phyloP scores from a whole-genome alignment of 2,797 vertebrate genomes.

The Eulemur rubriventer region DNA sequence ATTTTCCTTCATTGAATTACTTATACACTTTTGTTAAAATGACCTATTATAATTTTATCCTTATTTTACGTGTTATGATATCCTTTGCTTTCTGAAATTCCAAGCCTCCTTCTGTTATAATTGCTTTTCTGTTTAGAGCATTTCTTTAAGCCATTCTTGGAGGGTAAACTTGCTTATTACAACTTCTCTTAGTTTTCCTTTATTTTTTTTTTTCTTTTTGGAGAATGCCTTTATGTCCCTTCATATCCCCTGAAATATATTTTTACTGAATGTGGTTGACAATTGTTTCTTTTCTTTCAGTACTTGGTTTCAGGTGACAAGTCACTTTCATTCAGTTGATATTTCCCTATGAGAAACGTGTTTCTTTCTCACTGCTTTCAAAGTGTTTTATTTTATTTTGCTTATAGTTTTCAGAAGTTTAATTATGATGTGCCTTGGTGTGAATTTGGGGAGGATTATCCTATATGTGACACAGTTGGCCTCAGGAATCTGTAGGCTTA shows the following conservation, averaged over 20 bases:
- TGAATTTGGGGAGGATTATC: background rate
- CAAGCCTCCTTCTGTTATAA: background rate
- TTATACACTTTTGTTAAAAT: background rate
- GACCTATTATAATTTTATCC: background rate
- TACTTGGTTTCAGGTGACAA: background rate
- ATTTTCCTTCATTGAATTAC: background rate
- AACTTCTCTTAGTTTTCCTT: background rate
- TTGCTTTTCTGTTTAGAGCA: background rate
- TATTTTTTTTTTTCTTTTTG: background rate
- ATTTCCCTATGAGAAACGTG: background rate
- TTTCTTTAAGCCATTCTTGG: background rate
- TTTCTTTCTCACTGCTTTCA: background rate
- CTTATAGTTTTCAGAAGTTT: background rate
- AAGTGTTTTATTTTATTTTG: background rate
- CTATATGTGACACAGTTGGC: background rate
- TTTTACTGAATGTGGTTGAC: background rate
- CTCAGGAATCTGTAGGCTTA: background rate
- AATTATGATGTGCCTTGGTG: background rate
- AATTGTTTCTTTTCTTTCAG: background rate
- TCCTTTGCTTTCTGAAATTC: background rate
- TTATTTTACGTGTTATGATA: background rate
- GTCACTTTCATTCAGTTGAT: background rate
- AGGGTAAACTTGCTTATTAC: background rate
- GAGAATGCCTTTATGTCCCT: background rate
- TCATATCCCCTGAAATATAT: background rate